Evolutionary conservation across 2,797 vertebrate species (phyloP).

Genomic region (Gymnopithys bicolor): DNA sequence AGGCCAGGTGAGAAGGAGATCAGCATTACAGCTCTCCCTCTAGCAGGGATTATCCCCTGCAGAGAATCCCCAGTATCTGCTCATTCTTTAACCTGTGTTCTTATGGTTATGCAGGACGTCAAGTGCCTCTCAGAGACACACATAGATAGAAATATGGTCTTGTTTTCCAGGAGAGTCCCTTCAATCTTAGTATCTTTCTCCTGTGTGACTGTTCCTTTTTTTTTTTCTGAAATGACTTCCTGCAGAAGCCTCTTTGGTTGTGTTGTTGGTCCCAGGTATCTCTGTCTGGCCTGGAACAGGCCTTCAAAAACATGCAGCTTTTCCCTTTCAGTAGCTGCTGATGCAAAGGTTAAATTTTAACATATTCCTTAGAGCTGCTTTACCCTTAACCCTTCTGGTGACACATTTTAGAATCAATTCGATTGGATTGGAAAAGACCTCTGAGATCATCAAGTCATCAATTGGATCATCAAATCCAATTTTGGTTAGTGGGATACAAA

Average conservation of each 20-base stretch:
- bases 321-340: not conserved
- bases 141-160: not conserved
- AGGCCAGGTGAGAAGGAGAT: conserved; percentile 81
- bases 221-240: not conserved
- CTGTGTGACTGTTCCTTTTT: not conserved
- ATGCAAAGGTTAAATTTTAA: not conserved
- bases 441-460: no score
- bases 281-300: not conserved
- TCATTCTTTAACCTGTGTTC: not conserved
- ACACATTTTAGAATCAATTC: not conserved
- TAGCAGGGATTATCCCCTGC: no score
- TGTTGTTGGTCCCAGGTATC: not conserved
- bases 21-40: not conserved
- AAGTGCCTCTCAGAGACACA: not conserved
- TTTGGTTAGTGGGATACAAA: not conserved
- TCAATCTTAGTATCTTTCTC: not conserved
- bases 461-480: no score
- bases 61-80: not conserved
- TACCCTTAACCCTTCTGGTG: not conserved
- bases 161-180: not conserved
- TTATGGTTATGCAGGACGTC: not conserved
- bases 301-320: not conserved
- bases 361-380: not conserved
- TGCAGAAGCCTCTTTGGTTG: not conserved
- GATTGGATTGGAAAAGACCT: no score